Percentiles rank a stretch among this genome's conserved stretches.
Conservation (phyloP, 2,113 vertebrate genomes). For the Urocitellus parryii region DNA sequence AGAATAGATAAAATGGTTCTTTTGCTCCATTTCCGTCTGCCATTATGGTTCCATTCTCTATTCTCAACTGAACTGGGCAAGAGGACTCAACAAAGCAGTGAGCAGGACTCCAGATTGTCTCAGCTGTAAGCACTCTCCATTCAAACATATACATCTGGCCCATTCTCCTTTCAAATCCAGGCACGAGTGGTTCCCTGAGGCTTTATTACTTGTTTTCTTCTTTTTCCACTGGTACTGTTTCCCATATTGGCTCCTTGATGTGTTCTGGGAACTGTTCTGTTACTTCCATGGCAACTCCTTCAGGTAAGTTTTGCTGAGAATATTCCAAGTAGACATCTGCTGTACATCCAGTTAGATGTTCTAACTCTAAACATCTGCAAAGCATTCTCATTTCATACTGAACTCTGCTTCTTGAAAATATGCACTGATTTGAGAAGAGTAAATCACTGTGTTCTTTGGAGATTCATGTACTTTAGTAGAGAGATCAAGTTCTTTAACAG, state of each 20-base stretch:
- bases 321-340: constrained; percentile 95
- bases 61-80: not conserved
- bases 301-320: constrained; percentile 95
- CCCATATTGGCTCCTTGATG: constrained; percentile 93
- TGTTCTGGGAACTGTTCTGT: constrained; percentile 94
- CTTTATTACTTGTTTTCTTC: constrained; percentile 80
- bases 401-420: constrained; percentile 96
- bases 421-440: constrained; percentile 96
- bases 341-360: constrained; percentile 92
- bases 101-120: not conserved
- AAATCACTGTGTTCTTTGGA: constrained; percentile 90
- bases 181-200: not conserved
- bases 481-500: constrained; percentile 94
- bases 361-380: constrained; percentile 92
- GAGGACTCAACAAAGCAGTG: not conserved
- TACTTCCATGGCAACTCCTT: constrained; percentile 96
- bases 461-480: constrained; percentile 90
- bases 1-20: not conserved
- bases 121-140: not conserved
- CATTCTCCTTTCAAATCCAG: not conserved
- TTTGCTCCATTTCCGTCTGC: not conserved
- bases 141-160: not conserved
- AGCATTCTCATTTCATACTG: constrained; percentile 99
- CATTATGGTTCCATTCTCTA: not conserved
- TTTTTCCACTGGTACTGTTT: constrained; percentile 82